Conservation (phyloP, 2,797 vertebrate genomes). For the Poecilia velifera region DNA sequence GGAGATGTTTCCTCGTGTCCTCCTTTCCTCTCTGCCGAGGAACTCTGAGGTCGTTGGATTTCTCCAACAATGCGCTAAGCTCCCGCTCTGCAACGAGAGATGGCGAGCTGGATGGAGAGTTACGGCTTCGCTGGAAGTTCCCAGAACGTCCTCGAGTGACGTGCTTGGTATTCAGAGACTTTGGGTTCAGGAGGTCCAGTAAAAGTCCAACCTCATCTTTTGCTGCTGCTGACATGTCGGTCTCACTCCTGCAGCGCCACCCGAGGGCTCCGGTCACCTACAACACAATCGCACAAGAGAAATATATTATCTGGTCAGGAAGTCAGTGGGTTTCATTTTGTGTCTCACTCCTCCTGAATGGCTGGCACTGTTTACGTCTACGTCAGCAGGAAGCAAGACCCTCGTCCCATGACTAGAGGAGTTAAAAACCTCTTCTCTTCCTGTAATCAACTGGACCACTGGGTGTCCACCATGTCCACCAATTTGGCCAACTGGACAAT, state of each 20-base stretch:
- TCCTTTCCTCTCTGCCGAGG: constrained; percentile 4
- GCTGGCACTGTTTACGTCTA: neutral
- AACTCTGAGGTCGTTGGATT: constrained; percentile 49
- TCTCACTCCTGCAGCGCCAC: constrained; percentile 87
- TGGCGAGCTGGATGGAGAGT: constrained; percentile 43
- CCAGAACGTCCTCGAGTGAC: constrained; percentile 77
- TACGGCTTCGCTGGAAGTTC: constrained; percentile 82
- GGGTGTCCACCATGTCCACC: neutral
- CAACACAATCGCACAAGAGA: neutral
- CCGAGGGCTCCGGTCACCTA: constrained; percentile 75
- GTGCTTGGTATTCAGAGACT: constrained; percentile 45
- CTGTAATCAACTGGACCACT: neutral
- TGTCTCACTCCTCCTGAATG: neutral
- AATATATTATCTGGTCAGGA: rapidly evolving
- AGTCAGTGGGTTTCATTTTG: neutral
- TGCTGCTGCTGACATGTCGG: constrained; percentile 80
- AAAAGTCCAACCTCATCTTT: constrained; percentile 66
- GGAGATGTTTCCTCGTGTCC: constrained; percentile 1
- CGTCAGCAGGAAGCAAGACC: neutral
- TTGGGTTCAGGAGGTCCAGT: constrained; percentile 80
- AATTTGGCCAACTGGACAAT: no score
- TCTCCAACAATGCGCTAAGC: constrained; percentile 80
- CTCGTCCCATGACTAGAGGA: neutral
- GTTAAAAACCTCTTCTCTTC: neutral
- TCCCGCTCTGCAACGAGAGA: constrained; percentile 77